Base-by-base conservation (phyloP, 2,888 invertebrate genomes). In the Drosophila meridiana region DNA sequence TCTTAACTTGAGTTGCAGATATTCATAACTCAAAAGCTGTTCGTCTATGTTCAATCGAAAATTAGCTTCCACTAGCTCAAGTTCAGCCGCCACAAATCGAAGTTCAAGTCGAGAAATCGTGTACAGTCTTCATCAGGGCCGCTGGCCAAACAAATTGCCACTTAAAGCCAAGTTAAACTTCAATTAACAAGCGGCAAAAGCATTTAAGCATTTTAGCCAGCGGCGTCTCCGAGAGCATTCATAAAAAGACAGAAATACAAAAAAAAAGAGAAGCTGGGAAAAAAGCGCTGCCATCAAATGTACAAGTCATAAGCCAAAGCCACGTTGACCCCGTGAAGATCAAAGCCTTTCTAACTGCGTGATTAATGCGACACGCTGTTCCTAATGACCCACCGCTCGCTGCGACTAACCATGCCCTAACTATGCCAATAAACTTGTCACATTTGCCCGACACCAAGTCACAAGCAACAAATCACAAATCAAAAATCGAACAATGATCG, bases 401-500 rank as follows among this genome's bases (percentile, higher is more conserved):
- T 5, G 28, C 32, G 36, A 36, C 60, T 45, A 56, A 30, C 53
- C 38, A 48, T 40, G 69, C 55, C 11, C 59, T 77, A 80, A 78
- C 78, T 73, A 73, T 78, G 78, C 73, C 78, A 78, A 78, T 78
- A 78, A 81, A 78, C 78, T 73, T 78, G 78, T 81, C 78, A 78
- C 73, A 59, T 20, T 73, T 57, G 61, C 40, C 47, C 53, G 69
- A 43, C 59, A 60, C 4, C 40, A 6, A 36, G 28, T 55, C 68
- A 70, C 52, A 50, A 75, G 61, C 52, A 62, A 42, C 42, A 60
- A 68, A 64, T 64, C 47, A 57, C 59, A 53, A 70, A 65, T 65
- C 69, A 53, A 26, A 74, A 64, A 56, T 72, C 78, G 64, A 57
- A 76, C 80, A 81, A 69, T 72, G 78, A 80, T 78, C 78, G 68